phyloP scores from a whole-genome alignment of 1,140 invertebrate species.

The Stegodyphus mimosarum region DNA sequence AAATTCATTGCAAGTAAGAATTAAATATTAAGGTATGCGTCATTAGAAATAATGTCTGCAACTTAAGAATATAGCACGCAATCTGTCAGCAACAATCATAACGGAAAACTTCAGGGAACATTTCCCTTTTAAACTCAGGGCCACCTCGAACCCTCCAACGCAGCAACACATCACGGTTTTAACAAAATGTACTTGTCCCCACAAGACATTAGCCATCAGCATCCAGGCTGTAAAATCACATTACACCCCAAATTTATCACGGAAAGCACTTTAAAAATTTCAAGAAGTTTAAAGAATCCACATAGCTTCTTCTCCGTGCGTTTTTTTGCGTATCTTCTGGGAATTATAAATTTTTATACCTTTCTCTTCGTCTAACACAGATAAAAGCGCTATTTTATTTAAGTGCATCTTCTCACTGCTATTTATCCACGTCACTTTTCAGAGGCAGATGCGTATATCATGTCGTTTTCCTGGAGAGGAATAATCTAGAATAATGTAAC shows the following conservation, averaged over 20 bases:
- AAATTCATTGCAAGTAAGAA: too few species aligned
- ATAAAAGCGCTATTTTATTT: constrained; percentile 17
- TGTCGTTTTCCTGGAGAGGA: not conserved
- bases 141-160: too few species aligned
- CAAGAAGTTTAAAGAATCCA: constrained; percentile 26
- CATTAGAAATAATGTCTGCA: too few species aligned
- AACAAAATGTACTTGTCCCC: not conserved
- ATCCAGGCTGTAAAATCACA: constrained; percentile 31
- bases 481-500: too few species aligned
- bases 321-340: not conserved
- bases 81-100: too few species aligned
- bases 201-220: not conserved
- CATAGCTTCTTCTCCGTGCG: not conserved
- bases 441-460: not conserved
- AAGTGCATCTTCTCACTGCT: not conserved
- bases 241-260: constrained; percentile 40
- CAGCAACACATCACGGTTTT: too few species aligned
- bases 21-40: too few species aligned
- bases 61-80: too few species aligned
- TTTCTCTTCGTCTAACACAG: not conserved
- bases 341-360: constrained; percentile 10
- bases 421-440: constrained; percentile 37
- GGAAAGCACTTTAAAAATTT: constrained; percentile 49
- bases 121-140: too few species aligned
- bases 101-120: too few species aligned